These are phyloP conservation scores for Drosophila demipolita DNA, from an alignment of 2,888 invertebrate species.

Conservation along the genomic window DNA sequence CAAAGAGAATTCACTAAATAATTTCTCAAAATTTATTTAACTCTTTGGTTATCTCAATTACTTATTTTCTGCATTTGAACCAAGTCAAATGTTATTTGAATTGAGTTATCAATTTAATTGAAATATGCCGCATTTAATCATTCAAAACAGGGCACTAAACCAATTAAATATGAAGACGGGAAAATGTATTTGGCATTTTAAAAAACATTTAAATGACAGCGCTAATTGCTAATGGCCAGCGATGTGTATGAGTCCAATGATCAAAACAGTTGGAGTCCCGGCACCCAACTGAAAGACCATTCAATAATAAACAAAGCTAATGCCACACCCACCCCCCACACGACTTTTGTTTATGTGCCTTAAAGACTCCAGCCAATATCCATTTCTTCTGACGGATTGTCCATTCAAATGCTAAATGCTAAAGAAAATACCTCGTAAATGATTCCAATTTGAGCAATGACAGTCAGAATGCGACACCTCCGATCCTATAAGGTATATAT, in stretches of 20 bases:
- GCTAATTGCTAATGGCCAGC: constrained; percentile 58
- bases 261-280: constrained; percentile 22
- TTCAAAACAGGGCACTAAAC: constrained; percentile 5
- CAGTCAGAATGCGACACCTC: neutral
- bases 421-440: neutral
- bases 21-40: neutral
- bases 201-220: constrained; percentile 60
- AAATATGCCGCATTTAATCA: neutral
- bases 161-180: constrained; percentile 12
- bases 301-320: constrained; percentile 47
- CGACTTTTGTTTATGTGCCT: constrained; percentile 21
- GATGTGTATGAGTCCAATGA: constrained; percentile 49
- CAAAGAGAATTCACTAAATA: neutral
- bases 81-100: neutral
- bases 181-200: constrained; percentile 36
- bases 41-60: neutral
- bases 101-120: neutral
- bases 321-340: neutral
- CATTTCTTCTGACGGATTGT: constrained; percentile 35
- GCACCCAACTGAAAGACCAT: constrained; percentile 30
- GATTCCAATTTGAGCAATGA: neutral
- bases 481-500: neutral
- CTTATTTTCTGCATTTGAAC: neutral
- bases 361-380: constrained; percentile 5
- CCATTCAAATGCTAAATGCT: neutral